Evolutionary conservation across 2,888 invertebrate species (phyloP), one percentile per base, ranked within the genome.

Genomic region (Trichopoda pennipes): DNA sequence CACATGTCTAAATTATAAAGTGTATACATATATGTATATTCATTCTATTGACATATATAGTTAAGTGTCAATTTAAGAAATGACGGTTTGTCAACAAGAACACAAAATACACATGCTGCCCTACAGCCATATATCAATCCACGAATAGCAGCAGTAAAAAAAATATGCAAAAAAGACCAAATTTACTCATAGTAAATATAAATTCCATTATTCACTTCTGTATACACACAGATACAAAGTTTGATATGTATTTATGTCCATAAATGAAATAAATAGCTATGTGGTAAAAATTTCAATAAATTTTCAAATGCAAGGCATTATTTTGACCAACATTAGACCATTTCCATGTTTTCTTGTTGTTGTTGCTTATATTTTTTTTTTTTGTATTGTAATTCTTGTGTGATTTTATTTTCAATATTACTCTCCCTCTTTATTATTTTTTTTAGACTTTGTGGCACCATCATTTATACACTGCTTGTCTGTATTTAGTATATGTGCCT

Each of bases 231-330:
- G 12, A 32, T 35, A 10, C 42, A n/a, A n/a, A 38, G 12, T 38
- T 38, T 38, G 28, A 28, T 28, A 28, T 28, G 38, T 38, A 38
- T 38, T 38, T 70, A 21, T 58, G 42, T 70, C 32, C 38, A 77
- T 63, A 73, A 81, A 73, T 70, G 78, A 66, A 81, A 81, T 78
- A 75, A 81, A 81, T 78, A 74, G 64, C 64, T 77, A 80, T 83
- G 83, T 83, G 83, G 77, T 80, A 78, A 72, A 78, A 72, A 68
- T 79, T 79, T 78, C 79, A 81, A 81, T 84, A 84, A 81, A 84
- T 81, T 81, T 76, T 66, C 73, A 79, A 79, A 72, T 84, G 63
- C 72, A 77, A 74, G 53, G 69, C 83, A 80, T 83, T 83, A 77
- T 73, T 80, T 76, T 83, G 75, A 76, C 79, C 76, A 76, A 76